These are phyloP conservation scores for Danaus melanippus DNA, from an alignment of 1,140 invertebrate genomes.

Conservation along the genomic window DNA sequence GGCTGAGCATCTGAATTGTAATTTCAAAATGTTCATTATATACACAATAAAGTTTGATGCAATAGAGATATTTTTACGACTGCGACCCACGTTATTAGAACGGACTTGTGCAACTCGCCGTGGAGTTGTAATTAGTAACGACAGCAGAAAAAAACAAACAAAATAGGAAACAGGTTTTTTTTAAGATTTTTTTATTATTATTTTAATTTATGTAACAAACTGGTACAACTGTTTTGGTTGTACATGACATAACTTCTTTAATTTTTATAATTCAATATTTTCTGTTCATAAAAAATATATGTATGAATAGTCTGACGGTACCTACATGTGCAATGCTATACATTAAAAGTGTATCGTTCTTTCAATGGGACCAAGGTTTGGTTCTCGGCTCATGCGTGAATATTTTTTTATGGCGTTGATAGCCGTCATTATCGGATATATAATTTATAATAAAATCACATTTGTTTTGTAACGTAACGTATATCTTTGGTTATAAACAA, in stretches of 20 bases:
- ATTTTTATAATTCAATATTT: background rate
- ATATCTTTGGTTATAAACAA: too few relatives aligned
- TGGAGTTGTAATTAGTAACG: slow-evolving; percentile 4
- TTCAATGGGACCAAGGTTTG: slow-evolving; percentile 21
- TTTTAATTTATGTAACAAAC: background rate
- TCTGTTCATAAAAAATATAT: slow-evolving; percentile 1
- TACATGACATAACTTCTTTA: background rate
- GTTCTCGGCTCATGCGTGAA: slow-evolving; percentile 23
- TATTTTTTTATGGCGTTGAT: slow-evolving; percentile 9
- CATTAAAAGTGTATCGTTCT: slow-evolving; percentile 15
- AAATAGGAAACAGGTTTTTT: too few relatives aligned
- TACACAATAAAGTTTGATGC: slow-evolving; percentile 8
- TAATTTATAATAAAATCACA: too few relatives aligned
- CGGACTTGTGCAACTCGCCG: slow-evolving; percentile 12
- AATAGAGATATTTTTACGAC: slow-evolving; percentile 12
- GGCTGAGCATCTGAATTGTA: too few relatives aligned
- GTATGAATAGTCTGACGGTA: slow-evolving; percentile 2
- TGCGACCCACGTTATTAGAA: slow-evolving; percentile 12
- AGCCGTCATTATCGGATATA: too few relatives aligned
- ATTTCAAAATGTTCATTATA: background rate
- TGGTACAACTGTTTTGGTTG: too few relatives aligned
- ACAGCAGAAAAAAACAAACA: slow-evolving; percentile 3
- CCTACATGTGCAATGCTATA: background rate
- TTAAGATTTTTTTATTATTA: background rate
- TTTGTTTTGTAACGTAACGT: too few relatives aligned